Conservation (phyloP, 2,113 vertebrate genomes). For the Gopherus evgoodei region DNA sequence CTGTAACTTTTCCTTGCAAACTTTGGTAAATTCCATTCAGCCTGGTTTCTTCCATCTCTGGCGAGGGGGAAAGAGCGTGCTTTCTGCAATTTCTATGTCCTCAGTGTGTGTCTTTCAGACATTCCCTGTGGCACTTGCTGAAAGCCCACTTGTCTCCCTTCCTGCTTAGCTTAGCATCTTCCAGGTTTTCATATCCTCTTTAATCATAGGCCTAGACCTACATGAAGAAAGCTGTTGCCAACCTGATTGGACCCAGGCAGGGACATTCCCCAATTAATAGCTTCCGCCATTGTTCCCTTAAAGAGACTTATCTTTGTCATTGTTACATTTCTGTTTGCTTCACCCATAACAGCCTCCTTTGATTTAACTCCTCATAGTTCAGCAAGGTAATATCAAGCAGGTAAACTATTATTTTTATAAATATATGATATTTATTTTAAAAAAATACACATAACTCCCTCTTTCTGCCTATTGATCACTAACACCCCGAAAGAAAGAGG, state of each 20-base stretch:
- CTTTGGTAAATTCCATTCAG: background rate
- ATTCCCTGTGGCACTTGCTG: background rate
- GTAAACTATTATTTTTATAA: constrained; percentile 11
- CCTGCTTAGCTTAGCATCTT: background rate
- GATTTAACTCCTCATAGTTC: background rate
- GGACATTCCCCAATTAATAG: background rate
- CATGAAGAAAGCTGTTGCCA: background rate
- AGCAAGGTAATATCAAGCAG: background rate
- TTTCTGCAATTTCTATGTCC: background rate
- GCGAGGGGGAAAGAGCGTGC: background rate
- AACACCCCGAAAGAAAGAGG: background rate
- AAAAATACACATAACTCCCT: background rate
- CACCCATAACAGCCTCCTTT: background rate
- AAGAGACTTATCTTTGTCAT: background rate
- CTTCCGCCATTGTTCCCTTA: background rate
- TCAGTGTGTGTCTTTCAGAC: background rate
- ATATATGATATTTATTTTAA: background rate
- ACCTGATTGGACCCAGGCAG: background rate
- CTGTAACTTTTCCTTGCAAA: background rate
- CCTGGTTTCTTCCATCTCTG: background rate
- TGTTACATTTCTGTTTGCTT: background rate
- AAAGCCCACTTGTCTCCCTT: background rate
- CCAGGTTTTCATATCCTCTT: background rate
- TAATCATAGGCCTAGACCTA: background rate
- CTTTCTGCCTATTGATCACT: constrained; percentile 3